A percentile compares a stretch with the other conserved stretches of the same genome.
These are phyloP conservation scores for Diuraphis noxia DNA, from an alignment of 1,140 invertebrate species.

Conservation along the genomic window DNA sequence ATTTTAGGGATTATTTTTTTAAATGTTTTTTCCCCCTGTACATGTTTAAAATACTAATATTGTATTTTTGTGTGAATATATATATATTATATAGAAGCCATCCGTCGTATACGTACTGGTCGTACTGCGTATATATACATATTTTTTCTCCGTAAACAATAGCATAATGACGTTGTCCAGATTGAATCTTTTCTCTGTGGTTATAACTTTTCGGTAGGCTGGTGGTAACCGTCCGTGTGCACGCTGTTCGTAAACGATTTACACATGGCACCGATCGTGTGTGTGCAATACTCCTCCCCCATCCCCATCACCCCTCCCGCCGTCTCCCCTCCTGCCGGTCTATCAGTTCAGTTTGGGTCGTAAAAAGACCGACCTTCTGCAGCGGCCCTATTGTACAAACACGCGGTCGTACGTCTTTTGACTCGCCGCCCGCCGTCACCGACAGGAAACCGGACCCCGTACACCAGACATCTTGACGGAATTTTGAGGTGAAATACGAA, in stretches of 20 bases:
- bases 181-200: constrained; percentile 41
- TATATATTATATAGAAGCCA: background rate
- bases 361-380: constrained; percentile 49
- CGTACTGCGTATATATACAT: background rate
- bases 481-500: constrained; percentile 29
- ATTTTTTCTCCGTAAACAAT: constrained; percentile 24
- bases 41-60: constrained; percentile 48
- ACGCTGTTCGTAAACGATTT: constrained; percentile 41
- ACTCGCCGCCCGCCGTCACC: constrained; percentile 12
- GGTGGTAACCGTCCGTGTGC: constrained; percentile 35
- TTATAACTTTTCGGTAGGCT: constrained; percentile 48
- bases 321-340: background rate
- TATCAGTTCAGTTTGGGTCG: background rate
- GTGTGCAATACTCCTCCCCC: background rate
- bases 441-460: constrained; percentile 50
- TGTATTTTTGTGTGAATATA: background rate
- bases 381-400: constrained; percentile 8
- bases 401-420: constrained; percentile 30
- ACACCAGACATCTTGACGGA: constrained; percentile 38
- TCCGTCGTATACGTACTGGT: background rate
- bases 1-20: constrained; percentile 25
- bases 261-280: constrained; percentile 38
- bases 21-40: background rate
- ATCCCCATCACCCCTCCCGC: background rate
- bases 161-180: constrained; percentile 41